Conservation (phyloP, 2,113 vertebrate species). For the Rhea pennata region DNA sequence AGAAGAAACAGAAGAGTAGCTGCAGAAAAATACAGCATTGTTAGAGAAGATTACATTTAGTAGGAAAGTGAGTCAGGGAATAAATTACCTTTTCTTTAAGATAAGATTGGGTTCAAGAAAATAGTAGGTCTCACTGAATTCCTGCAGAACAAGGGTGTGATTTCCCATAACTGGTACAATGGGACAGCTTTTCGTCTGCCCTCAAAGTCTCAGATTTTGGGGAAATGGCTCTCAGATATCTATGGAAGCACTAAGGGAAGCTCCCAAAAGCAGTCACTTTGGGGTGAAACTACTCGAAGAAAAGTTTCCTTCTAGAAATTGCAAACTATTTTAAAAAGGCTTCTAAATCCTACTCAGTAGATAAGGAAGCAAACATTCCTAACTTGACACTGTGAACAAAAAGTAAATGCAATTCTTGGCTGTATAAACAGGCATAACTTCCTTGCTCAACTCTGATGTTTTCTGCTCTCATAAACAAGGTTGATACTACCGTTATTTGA, state of each 20-base stretch:
- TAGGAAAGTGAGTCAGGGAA: background rate
- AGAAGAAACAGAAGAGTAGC: background rate
- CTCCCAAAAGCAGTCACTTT: background rate
- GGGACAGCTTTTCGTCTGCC: background rate
- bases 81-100: background rate
- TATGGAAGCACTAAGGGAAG: background rate
- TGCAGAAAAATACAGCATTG: background rate
- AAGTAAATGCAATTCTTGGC: background rate
- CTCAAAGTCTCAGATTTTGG: background rate
- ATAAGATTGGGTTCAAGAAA: background rate
- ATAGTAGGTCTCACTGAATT: background rate
- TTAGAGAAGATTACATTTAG: background rate
- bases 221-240: background rate
- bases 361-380: background rate
- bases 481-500: background rate
- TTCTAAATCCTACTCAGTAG: background rate
- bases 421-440: background rate
- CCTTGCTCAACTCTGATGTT: background rate
- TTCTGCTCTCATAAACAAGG: background rate
- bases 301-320: background rate
- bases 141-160: background rate
- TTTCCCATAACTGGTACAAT: background rate
- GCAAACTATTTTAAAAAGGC: background rate
- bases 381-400: background rate
- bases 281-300: background rate